These are phyloP conservation scores for Speoplatyrhinus poulsoni DNA, from an alignment of 2,113 vertebrate species.

Conservation along the genomic window DNA sequence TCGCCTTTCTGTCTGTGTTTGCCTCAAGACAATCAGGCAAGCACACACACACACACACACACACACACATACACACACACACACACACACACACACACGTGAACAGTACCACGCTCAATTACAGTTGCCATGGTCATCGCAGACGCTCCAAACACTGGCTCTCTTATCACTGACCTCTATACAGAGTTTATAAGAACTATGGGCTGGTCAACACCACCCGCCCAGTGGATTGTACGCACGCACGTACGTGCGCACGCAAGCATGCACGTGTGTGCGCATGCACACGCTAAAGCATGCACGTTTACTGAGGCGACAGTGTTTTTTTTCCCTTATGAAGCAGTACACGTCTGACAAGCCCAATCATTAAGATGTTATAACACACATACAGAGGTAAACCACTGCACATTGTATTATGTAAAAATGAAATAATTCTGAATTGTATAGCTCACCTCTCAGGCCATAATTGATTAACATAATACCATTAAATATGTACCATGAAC, in stretches of 20 bases:
- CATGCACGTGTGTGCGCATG: neutral
- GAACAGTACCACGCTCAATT: constrained; percentile 33
- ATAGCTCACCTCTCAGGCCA: no score
- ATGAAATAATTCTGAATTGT: no score
- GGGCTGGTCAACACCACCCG: constrained; percentile 17
- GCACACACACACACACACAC: constrained; percentile 6
- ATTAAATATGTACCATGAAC: no score
- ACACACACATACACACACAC: constrained; percentile 9
- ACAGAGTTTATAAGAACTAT: constrained; percentile 27
- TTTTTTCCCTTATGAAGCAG: no score
- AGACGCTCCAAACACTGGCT: constrained; percentile 20
- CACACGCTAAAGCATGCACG: neutral
- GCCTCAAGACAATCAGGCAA: constrained; percentile 1
- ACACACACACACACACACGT: constrained; percentile 5
- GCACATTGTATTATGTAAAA: no score
- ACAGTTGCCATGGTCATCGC: constrained; percentile 3
- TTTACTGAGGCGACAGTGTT: neutral
- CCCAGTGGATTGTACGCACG: constrained; percentile 1
- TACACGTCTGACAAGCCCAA: no score
- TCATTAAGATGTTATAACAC: no score
- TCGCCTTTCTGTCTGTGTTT: constrained; percentile 58
- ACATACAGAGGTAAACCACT: no score
- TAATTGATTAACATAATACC: no score
- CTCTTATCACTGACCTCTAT: constrained; percentile 44
- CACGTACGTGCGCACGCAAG: neutral